These are phyloP conservation scores for Trissolcus japonicus DNA, from an alignment of 2,888 invertebrate genomes.

Conservation along the genomic window DNA sequence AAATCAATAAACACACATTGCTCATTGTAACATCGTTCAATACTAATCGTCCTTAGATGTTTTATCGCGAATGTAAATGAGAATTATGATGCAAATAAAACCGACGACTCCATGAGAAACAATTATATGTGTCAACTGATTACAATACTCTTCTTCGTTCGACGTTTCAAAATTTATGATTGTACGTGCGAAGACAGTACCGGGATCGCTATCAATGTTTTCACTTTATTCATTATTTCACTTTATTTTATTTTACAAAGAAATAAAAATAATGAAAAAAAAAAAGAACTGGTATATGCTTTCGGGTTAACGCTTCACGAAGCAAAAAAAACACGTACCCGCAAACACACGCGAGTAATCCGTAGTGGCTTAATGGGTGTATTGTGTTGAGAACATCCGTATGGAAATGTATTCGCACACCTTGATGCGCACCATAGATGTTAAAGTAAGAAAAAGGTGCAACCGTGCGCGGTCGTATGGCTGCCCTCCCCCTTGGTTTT, in stretches of 20 bases:
- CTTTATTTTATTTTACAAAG: neutral
- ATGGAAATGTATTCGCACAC: slow-evolving; percentile 72
- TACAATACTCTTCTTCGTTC: slow-evolving; percentile 19
- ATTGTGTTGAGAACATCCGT: slow-evolving; percentile 66
- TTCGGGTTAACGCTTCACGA: slow-evolving; percentile 2
- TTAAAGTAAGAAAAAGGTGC: slow-evolving; percentile 58
- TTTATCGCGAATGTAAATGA: slow-evolving; percentile 32
- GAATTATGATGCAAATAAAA: slow-evolving; percentile 17
- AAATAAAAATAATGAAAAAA: neutral
- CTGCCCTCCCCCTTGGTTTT: slow-evolving; percentile 21
- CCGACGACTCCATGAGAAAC: slow-evolving; percentile 17
- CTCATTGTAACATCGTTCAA: slow-evolving; percentile 10
- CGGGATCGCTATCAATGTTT: neutral
- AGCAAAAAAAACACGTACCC: slow-evolving; percentile 13
- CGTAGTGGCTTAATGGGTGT: slow-evolving; percentile 64
- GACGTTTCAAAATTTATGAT: slow-evolving; percentile 9
- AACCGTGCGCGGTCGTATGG: slow-evolving; percentile 48
- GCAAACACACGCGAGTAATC: slow-evolving; percentile 32
- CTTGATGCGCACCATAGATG: slow-evolving; percentile 66
- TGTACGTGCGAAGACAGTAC: neutral
- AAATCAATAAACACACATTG: slow-evolving; percentile 21
- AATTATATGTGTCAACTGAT: slow-evolving; percentile 21
- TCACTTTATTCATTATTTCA: neutral
- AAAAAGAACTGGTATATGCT: neutral
- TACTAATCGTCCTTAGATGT: slow-evolving; percentile 21